These are phyloP conservation scores for Pollenia amentaria DNA, from an alignment of 2,888 invertebrate genomes.

Conservation along the genomic window DNA sequence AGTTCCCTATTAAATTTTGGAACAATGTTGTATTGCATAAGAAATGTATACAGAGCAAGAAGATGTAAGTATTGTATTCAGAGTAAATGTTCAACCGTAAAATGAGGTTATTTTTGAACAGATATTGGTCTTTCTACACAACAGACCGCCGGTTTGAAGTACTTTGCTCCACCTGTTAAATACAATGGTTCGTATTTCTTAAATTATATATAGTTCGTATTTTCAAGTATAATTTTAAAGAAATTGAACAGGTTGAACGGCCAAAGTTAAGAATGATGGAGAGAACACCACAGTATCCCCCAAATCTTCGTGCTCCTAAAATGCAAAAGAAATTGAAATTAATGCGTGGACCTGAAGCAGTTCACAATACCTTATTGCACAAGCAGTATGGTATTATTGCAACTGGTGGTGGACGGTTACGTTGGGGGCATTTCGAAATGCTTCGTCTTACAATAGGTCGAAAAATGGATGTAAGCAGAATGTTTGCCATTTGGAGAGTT, in stretches of 20 bases:
- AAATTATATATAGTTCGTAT: background rate
- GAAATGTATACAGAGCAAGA: background rate
- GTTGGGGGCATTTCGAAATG: constrained; percentile 94
- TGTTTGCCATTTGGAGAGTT: constrained; percentile 98
- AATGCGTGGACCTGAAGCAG: constrained; percentile 95
- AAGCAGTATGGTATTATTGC: constrained; percentile 97
- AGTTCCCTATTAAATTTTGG: no score
- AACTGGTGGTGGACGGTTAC: constrained; percentile 92
- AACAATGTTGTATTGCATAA: constrained; percentile 19
- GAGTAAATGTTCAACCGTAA: background rate
- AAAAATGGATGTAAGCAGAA: constrained; percentile 90
- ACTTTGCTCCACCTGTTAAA: constrained; percentile 88
- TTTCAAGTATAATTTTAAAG: constrained; percentile 83
- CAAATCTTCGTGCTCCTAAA: constrained; percentile 90
- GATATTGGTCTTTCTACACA: no score
- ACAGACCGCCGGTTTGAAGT: constrained; percentile 87
- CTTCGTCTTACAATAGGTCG: constrained; percentile 90
- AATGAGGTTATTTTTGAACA: no score
- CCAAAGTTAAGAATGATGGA: constrained; percentile 89
- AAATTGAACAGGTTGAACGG: constrained; percentile 90
- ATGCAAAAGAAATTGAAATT: constrained; percentile 93
- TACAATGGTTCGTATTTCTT: constrained; percentile 87
- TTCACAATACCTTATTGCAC: constrained; percentile 94
- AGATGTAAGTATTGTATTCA: constrained; percentile 25
- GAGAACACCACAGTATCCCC: constrained; percentile 89